These are phyloP conservation scores for Okamejei kenojei DNA, from an alignment of 2,797 vertebrate species.

Conservation along the genomic window DNA sequence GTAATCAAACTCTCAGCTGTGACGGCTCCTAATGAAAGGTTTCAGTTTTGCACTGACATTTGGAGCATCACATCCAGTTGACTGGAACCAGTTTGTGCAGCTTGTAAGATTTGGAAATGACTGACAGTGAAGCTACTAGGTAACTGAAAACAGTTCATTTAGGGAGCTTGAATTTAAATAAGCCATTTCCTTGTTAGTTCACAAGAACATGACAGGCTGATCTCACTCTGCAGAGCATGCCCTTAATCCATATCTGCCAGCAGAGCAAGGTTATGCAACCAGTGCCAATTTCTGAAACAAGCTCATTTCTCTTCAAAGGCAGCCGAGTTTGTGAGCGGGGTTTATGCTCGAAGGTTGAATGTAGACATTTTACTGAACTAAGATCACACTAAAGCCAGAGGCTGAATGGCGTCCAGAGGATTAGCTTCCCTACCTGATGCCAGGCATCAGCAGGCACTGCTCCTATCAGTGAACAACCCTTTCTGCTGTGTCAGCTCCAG, in stretches of 20 bases:
- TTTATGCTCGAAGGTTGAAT: neutral
- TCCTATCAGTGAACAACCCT: too few species aligned
- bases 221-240: neutral
- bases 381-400: neutral
- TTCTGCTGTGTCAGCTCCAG: too few species aligned
- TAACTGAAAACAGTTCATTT: constrained; percentile 42
- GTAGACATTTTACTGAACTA: neutral
- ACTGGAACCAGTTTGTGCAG: constrained; percentile 44
- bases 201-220: constrained; percentile 13
- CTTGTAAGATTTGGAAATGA: constrained; percentile 54
- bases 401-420: neutral
- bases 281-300: neutral
- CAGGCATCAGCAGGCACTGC: neutral
- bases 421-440: neutral
- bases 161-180: constrained; percentile 36
- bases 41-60: constrained; percentile 27
- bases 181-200: constrained; percentile 24
- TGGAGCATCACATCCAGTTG: neutral
- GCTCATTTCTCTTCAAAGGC: neutral
- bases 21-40: neutral
- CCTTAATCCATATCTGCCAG: neutral
- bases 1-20: constrained; percentile 13
- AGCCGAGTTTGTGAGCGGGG: neutral
- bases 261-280: neutral
- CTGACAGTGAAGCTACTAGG: constrained; percentile 48